Conservation (phyloP, 2,888 invertebrate species). For the Tryphoninae sp. region DNA sequence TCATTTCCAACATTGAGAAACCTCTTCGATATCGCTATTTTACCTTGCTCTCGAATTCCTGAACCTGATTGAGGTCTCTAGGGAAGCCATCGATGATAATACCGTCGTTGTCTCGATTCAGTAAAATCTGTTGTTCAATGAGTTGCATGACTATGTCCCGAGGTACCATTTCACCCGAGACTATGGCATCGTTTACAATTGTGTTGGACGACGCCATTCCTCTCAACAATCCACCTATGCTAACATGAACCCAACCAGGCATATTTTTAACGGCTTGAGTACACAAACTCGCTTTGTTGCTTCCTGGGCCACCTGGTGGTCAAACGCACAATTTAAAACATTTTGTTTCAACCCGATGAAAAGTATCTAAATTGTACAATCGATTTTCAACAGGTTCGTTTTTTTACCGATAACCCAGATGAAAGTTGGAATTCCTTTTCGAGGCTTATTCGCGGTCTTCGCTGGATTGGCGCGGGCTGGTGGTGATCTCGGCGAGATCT, state of each 20-base stretch:
- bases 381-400: not conserved
- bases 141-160: conserved; percentile 90
- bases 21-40: not conserved
- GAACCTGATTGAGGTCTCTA: conserved; percentile 93
- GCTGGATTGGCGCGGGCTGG: conserved; percentile 65
- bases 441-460: conserved; percentile 74
- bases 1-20: not conserved
- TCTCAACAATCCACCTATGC: conserved; percentile 90
- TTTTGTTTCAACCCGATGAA: conserved; percentile 12
- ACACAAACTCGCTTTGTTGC: conserved; percentile 93
- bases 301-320: conserved; percentile 92
- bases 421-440: conserved; percentile 80
- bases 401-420: conserved; percentile 82
- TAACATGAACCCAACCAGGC: conserved; percentile 90
- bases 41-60: conserved; percentile 94
- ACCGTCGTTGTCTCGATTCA: conserved; percentile 83
- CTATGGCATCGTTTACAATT: conserved; percentile 87
- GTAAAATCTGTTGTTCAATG: conserved; percentile 86
- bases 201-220: conserved; percentile 86
- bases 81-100: conserved; percentile 98
- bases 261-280: conserved; percentile 87
- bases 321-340: not conserved
- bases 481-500: conserved; percentile 66
- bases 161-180: conserved; percentile 91
- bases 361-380: not conserved